These are phyloP conservation scores for Notolepis coatsorum DNA, from an alignment of 2,797 vertebrate species.

Conservation along the genomic window DNA sequence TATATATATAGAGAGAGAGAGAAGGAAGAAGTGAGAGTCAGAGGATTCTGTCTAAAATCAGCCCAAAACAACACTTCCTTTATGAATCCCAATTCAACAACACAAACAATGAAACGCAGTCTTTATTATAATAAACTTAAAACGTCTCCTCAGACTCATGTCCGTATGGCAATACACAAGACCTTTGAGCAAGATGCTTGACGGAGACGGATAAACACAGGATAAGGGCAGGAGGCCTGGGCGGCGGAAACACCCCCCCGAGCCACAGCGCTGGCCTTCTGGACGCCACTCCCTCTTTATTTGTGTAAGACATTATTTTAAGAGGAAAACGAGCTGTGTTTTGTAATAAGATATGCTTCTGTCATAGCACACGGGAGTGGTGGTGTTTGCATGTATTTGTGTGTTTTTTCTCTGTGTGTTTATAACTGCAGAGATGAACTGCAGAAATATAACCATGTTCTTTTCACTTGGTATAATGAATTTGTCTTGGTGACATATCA, in stretches of 20 bases:
- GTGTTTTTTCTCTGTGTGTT: background rate
- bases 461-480: no score
- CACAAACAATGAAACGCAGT: conserved; percentile 27
- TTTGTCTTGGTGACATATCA: no score
- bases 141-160: conserved; percentile 24
- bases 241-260: conserved; percentile 14
- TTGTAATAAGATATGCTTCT: background rate
- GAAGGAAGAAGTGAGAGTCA: background rate
- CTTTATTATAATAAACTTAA: conserved; percentile 1
- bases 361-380: background rate
- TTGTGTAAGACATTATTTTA: conserved; percentile 18
- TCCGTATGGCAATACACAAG: conserved; percentile 23
- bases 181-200: conserved; percentile 23
- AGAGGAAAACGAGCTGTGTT: conserved; percentile 12
- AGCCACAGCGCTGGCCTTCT: conserved; percentile 19
- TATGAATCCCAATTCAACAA: conserved; percentile 19
- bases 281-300: conserved; percentile 13
- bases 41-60: conserved; percentile 8
- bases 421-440: background rate
- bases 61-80: conserved; percentile 28
- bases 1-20: no score
- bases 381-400: background rate
- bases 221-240: conserved; percentile 21
- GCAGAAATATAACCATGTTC: no score
- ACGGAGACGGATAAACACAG: conserved; percentile 30